A percentile compares a stretch with the other conserved stretches of the same genome.
phyloP scores from a whole-genome alignment of 2,797 vertebrate species.

The Pipistrellus kuhlii region DNA sequence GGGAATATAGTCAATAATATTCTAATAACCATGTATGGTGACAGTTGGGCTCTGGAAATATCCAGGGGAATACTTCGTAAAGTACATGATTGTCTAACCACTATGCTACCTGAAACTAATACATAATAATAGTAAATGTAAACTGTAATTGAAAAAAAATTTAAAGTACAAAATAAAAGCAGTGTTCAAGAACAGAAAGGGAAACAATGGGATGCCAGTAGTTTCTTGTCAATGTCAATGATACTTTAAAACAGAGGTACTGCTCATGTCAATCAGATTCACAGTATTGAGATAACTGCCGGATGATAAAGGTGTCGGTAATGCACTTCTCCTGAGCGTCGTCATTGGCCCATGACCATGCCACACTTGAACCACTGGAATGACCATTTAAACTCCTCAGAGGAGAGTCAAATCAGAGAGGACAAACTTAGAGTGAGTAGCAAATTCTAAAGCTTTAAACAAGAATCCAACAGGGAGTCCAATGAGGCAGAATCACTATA shows the following conservation, averaged over 20 bases:
- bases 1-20: neutral
- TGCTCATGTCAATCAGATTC: neutral
- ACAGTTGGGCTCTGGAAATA: neutral
- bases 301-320: fast-evolving
- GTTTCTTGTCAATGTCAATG: neutral
- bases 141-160: neutral
- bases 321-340: neutral
- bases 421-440: neutral
- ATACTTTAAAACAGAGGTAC: neutral
- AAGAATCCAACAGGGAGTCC: neutral
- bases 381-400: neutral
- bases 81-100: neutral
- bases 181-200: neutral
- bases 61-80: neutral
- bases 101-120: neutral
- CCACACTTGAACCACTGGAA: neutral
- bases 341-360: neutral
- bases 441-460: slow-evolving; percentile 19
- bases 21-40: neutral
- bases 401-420: neutral
- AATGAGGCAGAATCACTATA: neutral
- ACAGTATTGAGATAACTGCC: neutral
- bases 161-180: neutral
- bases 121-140: neutral
- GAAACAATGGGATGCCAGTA: neutral